Base-by-base conservation (phyloP, 2,113 vertebrate genomes). In the Syngnathoides biaculeatus region DNA sequence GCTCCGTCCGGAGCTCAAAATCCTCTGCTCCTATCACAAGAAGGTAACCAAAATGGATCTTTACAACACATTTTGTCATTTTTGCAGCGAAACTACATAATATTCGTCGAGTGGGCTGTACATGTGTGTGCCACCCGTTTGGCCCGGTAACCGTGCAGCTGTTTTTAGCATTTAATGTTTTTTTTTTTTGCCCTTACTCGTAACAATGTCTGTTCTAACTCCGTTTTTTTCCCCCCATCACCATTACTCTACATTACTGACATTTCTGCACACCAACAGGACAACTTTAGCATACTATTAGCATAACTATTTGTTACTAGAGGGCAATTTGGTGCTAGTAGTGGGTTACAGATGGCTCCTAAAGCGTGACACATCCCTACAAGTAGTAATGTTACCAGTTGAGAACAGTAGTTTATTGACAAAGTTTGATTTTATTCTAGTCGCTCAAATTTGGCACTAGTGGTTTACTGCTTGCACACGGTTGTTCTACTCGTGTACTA, bases 1-100 rank as follows among this genome's bases (percentile, higher is more conserved):
- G 3, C 50, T 82, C 10, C 57, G 48, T 2, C 75, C 86, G 2
- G 64, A 82, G 68, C 22, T 83, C 0, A 83, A 10, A 6, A 26
- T 60, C 0, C 20, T 65, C 9, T 85, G 80, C 52, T 76, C 67
- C 4, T 92, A 92, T 57, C 91, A 92, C 79, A 73, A 89, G 79
- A 92, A 92, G 84, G 92, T 92, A 86, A 80, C 1, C 0, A 3
- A 3, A 40, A 6, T 24, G 0, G 52, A 26, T 0, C 1, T 24
- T 43, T 52, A 6, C 1, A 43, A 9, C 2, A 0, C 20, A 10
- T 17, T 10, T 17, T 26, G 12, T 38, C 17, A 15, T 20, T 4
- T 1, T 17, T 15, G 19, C 40, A 39, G 59, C 5, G 0, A 20
- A 12, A 0, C 13, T 0, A 0, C 0, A 35, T 47, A 15, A 13